Evolutionary conservation across 2,888 invertebrate genomes (phyloP).

Genomic region (Neoscelio sp.): DNA sequence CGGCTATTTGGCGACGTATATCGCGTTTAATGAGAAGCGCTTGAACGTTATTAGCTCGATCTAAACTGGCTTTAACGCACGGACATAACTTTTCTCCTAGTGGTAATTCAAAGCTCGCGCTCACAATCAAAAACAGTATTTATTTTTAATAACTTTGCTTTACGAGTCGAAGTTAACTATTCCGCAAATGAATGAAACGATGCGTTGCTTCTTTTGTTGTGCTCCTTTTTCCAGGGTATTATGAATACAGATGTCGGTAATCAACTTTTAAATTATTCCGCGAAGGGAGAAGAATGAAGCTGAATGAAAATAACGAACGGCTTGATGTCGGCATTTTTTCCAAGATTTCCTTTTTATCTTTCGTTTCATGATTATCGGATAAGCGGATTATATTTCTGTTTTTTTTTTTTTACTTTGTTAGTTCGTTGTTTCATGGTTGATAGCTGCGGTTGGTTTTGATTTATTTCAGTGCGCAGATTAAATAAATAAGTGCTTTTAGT

Average conservation of each 20-base stretch:
- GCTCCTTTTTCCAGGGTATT: too few species aligned
- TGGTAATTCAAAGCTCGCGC: constrained; percentile 11
- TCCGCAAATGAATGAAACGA: background rate
- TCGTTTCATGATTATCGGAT: too few species aligned
- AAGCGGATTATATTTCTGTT: too few species aligned
- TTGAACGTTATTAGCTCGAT: constrained; percentile 1
- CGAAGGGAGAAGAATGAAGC: too few species aligned
- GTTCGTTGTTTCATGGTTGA: too few species aligned
- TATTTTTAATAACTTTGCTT: constrained; percentile 24
- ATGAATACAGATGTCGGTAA: background rate
- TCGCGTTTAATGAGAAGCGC: background rate
- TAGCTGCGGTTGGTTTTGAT: too few species aligned
- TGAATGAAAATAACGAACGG: too few species aligned
- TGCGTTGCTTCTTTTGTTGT: background rate
- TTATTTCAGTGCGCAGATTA: too few species aligned
- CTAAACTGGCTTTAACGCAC: background rate
- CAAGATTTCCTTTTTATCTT: too few species aligned
- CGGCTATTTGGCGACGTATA: background rate
- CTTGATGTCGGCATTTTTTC: too few species aligned
- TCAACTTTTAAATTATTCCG: background rate
- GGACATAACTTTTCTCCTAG: background rate
- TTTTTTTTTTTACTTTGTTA: too few species aligned
- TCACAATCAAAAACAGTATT: constrained; percentile 20
- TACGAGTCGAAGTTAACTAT: background rate
- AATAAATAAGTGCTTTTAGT: too few species aligned